These are phyloP conservation scores for Hypothenemus hampei DNA, from an alignment of 1,140 invertebrate species.

Conservation along the genomic window DNA sequence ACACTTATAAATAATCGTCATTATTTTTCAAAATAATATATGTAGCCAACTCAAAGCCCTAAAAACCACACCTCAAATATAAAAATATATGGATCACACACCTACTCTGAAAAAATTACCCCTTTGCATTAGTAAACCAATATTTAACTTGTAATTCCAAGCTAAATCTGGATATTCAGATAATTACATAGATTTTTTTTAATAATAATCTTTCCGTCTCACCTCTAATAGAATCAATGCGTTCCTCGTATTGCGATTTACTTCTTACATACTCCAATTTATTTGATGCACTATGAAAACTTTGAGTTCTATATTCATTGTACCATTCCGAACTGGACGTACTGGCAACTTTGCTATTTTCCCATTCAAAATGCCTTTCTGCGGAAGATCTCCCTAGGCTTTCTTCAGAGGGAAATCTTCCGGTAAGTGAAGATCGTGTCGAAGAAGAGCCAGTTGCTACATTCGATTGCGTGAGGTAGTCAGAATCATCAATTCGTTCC, in stretches of 20 bases:
- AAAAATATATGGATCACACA: no score
- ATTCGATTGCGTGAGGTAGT: constrained; percentile 53
- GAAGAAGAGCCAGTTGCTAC: constrained; percentile 49
- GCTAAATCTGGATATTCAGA: no score
- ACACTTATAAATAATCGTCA: no score
- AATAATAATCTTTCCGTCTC: no score
- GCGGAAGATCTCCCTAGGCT: constrained; percentile 44
- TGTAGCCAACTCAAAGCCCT: no score
- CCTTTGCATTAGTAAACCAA: no score
- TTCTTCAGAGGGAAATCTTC: constrained; percentile 57
- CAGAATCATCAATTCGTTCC: constrained; percentile 53
- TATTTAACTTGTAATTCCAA: no score
- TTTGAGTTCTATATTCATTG: constrained; percentile 53
- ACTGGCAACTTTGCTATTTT: constrained; percentile 36
- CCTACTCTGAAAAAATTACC: no score
- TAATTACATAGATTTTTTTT: no score
- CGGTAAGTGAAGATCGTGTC: constrained; percentile 42
- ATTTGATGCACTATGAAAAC: constrained; percentile 50
- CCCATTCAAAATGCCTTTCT: constrained; percentile 32
- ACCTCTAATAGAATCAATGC: constrained; percentile 83
- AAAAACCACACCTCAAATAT: no score
- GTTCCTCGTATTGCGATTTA: constrained; percentile 78
- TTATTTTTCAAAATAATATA: no score
- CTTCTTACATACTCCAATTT: constrained; percentile 53
- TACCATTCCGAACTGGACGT: constrained; percentile 53